Evolutionary conservation across 2,113 vertebrate species (phyloP).

Genomic region (Cervus canadensis): DNA sequence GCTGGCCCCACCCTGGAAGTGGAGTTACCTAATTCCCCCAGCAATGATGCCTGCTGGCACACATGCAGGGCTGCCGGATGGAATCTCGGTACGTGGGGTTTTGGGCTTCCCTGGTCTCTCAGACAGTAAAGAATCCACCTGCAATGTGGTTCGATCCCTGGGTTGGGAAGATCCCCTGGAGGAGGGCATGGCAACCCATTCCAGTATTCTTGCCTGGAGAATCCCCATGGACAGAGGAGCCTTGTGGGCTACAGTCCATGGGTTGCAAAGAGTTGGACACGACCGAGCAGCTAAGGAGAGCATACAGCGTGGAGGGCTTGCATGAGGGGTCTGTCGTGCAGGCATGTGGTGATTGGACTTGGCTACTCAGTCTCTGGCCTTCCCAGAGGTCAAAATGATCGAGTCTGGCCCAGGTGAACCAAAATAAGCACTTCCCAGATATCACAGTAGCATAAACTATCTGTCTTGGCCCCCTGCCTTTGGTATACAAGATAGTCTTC

Average conservation of each 20-base stretch:
- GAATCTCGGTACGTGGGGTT: background rate
- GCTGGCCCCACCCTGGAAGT: background rate
- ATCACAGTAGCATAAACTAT: background rate
- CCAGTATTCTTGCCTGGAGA: background rate
- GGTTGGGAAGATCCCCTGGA: background rate
- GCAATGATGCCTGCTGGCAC: background rate
- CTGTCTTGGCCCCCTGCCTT: background rate
- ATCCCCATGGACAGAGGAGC: background rate
- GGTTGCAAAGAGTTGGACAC: background rate
- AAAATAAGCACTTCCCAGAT: background rate
- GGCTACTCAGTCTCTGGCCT: background rate
- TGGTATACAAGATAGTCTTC: background rate
- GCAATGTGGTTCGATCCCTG: background rate
- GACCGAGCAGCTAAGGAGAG: background rate
- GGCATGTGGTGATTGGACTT: background rate
- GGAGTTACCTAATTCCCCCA: background rate
- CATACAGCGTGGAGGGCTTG: background rate
- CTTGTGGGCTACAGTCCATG: background rate
- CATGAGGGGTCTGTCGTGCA: background rate
- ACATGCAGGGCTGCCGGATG: background rate
- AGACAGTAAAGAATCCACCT: background rate
- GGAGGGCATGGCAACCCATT: background rate
- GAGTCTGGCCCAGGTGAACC: background rate
- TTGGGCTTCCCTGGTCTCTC: background rate
- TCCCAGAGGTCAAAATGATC: background rate